Conservation (phyloP, 2,113 vertebrate genomes). For the Cryptotis parvus region DNA sequence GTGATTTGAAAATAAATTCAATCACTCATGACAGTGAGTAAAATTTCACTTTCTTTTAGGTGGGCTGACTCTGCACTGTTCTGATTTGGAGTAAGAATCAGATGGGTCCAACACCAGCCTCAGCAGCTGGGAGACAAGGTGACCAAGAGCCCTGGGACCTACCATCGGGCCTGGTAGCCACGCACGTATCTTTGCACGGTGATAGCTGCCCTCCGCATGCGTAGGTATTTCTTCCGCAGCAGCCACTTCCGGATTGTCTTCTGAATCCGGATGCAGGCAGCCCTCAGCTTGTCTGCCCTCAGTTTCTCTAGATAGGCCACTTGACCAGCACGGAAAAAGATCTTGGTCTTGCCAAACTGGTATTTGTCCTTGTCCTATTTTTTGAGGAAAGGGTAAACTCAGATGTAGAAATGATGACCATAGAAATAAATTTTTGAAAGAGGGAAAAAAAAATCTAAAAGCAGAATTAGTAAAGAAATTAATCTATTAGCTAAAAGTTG, state of each 20-base stretch:
- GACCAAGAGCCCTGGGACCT: slow-evolving; percentile 74
- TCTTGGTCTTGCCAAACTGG: slow-evolving; percentile 99
- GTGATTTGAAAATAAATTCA: slow-evolving; percentile 5
- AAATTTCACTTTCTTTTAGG: slow-evolving; percentile 16
- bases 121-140: neutral
- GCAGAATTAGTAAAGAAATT: slow-evolving; percentile 72
- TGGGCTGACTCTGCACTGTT: neutral
- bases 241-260: slow-evolving; percentile 98
- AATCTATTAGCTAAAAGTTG: slow-evolving; percentile 72
- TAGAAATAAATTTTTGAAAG: slow-evolving; percentile 31
- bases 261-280: slow-evolving; percentile 98
- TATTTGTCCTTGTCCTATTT: slow-evolving; percentile 98
- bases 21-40: neutral
- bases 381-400: slow-evolving; percentile 83
- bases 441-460: slow-evolving; percentile 76
- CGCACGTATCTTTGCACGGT: slow-evolving; percentile 95
- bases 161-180: slow-evolving; percentile 98
- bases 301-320: slow-evolving; percentile 98
- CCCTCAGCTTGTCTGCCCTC: slow-evolving; percentile 96
- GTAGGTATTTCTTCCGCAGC: slow-evolving; percentile 95
- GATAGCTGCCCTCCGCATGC: slow-evolving; percentile 93
- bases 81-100: neutral
- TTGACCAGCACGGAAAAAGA: slow-evolving; percentile 99
- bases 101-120: neutral
- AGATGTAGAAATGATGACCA: slow-evolving; percentile 68